phyloP scores from a whole-genome alignment of 2,797 vertebrate species.

The Ataeniobius toweri region DNA sequence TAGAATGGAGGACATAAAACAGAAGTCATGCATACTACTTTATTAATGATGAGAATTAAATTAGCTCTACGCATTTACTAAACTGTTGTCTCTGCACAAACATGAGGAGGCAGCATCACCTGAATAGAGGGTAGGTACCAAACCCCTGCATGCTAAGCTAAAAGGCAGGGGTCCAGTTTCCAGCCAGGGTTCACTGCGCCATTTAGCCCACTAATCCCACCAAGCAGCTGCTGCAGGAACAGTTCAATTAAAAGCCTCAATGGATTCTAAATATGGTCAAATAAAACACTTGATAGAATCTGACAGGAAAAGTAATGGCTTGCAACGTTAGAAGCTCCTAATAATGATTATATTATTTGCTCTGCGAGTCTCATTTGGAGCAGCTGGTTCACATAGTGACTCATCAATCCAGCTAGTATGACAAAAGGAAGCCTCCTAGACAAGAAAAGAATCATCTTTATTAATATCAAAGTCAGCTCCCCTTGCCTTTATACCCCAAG shows the following conservation, averaged over 20 bases:
- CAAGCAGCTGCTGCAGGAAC: slow-evolving; percentile 2
- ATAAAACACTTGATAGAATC: neutral
- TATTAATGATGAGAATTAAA: neutral
- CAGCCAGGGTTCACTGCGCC: neutral
- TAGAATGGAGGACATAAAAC: neutral
- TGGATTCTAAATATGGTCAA: slow-evolving; percentile 9
- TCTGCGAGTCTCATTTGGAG: neutral
- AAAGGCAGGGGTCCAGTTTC: slow-evolving; percentile 14
- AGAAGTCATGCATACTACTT: too few species aligned
- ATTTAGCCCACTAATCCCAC: slow-evolving; percentile 18
- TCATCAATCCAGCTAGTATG: neutral
- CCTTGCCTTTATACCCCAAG: neutral
- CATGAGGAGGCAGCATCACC: neutral
- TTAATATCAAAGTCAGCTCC: too few species aligned
- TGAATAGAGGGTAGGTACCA: neutral
- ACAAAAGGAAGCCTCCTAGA: neutral
- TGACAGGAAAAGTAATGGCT: neutral
- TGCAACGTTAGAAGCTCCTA: neutral
- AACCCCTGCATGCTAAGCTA: slow-evolving; percentile 11
- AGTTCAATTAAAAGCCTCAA: slow-evolving; percentile 52
- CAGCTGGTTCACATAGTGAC: neutral
- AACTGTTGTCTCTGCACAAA: neutral
- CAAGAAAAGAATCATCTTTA: too few species aligned
- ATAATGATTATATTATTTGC: neutral
- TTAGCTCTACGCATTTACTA: too few species aligned